Base-by-base conservation (phyloP, 2,797 vertebrate species). In the Cheirogaleus major region DNA sequence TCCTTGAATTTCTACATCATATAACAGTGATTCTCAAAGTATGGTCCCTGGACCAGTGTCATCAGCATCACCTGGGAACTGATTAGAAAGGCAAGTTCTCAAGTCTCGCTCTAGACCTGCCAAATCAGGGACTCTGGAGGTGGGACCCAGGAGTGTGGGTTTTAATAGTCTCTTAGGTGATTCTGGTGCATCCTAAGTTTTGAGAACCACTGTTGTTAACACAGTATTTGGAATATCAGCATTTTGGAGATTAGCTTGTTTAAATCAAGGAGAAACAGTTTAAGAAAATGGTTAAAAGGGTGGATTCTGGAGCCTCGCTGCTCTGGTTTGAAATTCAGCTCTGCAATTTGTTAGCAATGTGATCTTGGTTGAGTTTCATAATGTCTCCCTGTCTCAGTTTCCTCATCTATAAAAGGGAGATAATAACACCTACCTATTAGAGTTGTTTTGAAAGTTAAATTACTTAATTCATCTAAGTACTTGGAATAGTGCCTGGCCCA, bases 401-500 rank as follows among this genome's bases (percentile, higher is more conserved):
- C 65, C n/a, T 67, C 57, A 69, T 80, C 85, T 93, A 23, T 82
- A 83, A 89, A 97, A 57, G 32, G 50, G 20, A 90, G 65, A 52
- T 41, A 50, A 70, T 93, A 84, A 12, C 41, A 22, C 6, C 18
- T 50, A n/a, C 12, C n/a, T 32, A 12, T 84, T 91, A 48, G 50
- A 48, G 18, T 79, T 87, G 5, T 76, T 86, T 48, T 87, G 69
- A 91, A 38, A 83, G 45, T 94, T 95, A 35, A 94, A n/a, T 72
- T 18, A 87, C 61, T 89, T 91, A 80, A 59, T 89, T 18, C 32
- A 70, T 63, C 35, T 69, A 79, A 92, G 22, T 93, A 75, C 57
- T 85, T 95, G n/a, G 70, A 85, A 85, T 55, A 90, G 22, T 75
- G 2, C 48, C 78, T 76, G 67, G 50, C 13, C 32, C 32, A 78